Conservation (phyloP, 2,888 invertebrate species). For the Watsonalla cultraria region DNA sequence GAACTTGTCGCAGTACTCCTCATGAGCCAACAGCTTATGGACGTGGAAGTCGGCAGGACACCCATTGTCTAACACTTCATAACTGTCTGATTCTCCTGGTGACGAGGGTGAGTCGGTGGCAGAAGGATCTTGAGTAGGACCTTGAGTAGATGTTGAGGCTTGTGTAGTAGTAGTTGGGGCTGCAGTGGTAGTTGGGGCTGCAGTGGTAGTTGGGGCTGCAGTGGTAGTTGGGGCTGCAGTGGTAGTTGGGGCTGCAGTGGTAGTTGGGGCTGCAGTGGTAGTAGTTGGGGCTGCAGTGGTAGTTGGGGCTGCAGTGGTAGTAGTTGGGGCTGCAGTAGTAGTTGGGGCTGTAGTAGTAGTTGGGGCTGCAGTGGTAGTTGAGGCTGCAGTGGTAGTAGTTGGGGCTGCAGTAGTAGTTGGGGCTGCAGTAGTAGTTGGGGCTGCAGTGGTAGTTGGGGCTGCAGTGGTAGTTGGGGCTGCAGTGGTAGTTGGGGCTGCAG, state of each 20-base stretch:
- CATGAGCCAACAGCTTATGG: conserved; percentile 32
- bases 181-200: conserved; percentile 4
- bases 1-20: conserved; percentile 29
- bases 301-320: conserved; percentile 1
- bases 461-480: conserved; percentile 3
- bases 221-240: conserved; percentile 5
- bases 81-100: not conserved
- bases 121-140: conserved; percentile 6
- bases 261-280: conserved; percentile 1
- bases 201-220: conserved; percentile 7
- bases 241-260: conserved; percentile 3
- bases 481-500: not conserved
- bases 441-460: not conserved
- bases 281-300: not conserved
- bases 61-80: conserved; percentile 19
- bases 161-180: conserved; percentile 2
- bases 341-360: conserved; percentile 6
- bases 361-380: conserved; percentile 3
- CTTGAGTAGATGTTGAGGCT: conserved; percentile 2
- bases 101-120: conserved; percentile 2
- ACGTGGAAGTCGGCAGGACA: conserved; percentile 28
- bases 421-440: conserved; percentile 2
- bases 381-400: conserved; percentile 8
- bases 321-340: conserved; percentile 5
- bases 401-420: conserved; percentile 5